A percentile compares a stretch with the other conserved stretches of the same genome.
These are phyloP conservation scores for Reticulitermes speratus DNA, from an alignment of 1,140 invertebrate genomes.

Conservation along the genomic window DNA sequence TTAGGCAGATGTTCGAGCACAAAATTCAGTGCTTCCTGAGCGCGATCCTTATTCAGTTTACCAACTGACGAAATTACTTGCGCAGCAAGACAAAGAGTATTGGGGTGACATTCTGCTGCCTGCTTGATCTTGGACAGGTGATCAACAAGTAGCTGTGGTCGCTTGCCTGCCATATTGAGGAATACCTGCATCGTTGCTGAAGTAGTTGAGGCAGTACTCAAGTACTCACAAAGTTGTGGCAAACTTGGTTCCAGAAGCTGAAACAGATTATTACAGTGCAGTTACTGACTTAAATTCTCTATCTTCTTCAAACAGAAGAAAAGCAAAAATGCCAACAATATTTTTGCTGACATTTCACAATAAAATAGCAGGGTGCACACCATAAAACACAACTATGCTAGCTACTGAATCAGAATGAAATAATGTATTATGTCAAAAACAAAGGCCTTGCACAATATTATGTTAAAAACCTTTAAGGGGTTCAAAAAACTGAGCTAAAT, in stretches of 20 bases:
- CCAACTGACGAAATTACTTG: constrained; percentile 64
- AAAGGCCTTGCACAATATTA: too few species aligned
- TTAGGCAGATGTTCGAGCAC: constrained; percentile 69
- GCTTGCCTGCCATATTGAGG: constrained; percentile 67
- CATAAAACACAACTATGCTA: too few species aligned
- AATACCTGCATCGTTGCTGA: constrained; percentile 73
- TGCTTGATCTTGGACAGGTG: constrained; percentile 66
- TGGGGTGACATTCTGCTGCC: constrained; percentile 65
- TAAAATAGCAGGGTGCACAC: too few species aligned
- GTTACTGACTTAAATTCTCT: neutral
- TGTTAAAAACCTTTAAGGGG: too few species aligned
- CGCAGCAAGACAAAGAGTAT: constrained; percentile 62
- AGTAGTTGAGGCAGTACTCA: constrained; percentile 57
- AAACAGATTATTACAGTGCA: constrained; percentile 39
- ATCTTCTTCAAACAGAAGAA: too few species aligned
- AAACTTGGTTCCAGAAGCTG: constrained; percentile 73
- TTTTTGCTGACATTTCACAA: too few species aligned
- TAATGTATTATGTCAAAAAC: too few species aligned
- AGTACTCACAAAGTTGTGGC: constrained; percentile 72
- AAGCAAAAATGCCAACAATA: too few species aligned
- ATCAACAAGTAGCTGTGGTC: constrained; percentile 64
- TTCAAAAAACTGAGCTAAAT: too few species aligned
- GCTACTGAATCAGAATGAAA: too few species aligned
- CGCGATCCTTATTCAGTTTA: constrained; percentile 66
- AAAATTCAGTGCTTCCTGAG: constrained; percentile 76